These are phyloP conservation scores for Drosophila limbata DNA, from an alignment of 2,888 invertebrate species.

Conservation along the genomic window DNA sequence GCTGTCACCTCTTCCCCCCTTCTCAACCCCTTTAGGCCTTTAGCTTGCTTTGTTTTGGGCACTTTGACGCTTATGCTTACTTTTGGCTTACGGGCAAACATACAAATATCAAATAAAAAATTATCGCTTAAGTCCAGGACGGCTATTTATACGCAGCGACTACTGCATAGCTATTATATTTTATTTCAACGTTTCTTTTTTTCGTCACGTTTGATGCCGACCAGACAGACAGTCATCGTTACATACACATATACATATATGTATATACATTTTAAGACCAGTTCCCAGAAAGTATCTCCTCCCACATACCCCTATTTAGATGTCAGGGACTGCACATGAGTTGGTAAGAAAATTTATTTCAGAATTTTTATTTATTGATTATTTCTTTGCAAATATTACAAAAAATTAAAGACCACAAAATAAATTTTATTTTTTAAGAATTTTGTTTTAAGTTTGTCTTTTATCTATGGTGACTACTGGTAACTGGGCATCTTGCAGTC, in stretches of 20 bases:
- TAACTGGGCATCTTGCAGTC: not conserved
- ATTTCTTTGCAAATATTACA: too few relatives aligned
- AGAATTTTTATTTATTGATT: too few relatives aligned
- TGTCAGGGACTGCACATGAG: too few relatives aligned
- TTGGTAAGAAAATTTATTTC: too few relatives aligned
- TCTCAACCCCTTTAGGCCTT: slow-evolving; percentile 19
- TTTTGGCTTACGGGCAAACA: slow-evolving; percentile 62
- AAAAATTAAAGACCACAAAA: too few relatives aligned
- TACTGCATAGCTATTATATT: slow-evolving; percentile 69
- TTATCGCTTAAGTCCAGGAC: slow-evolving; percentile 70
- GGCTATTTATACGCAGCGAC: slow-evolving; percentile 35
- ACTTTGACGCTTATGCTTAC: slow-evolving; percentile 54
- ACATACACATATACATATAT: slow-evolving; percentile 6
- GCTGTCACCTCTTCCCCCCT: slow-evolving; percentile 7
- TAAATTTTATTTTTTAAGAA: too few relatives aligned
- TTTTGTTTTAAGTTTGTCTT: too few relatives aligned
- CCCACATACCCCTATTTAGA: too few relatives aligned
- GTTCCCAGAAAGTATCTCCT: not conserved
- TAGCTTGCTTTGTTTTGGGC: slow-evolving; percentile 53
- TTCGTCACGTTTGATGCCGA: slow-evolving; percentile 66
- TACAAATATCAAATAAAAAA: slow-evolving; percentile 75
- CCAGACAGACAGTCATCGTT: slow-evolving; percentile 22
- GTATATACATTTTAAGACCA: not conserved
- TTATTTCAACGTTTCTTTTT: slow-evolving; percentile 60
- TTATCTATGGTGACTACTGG: not conserved